Evolutionary conservation across 2,797 vertebrate genomes (phyloP), one percentile per base, ranked within the genome.

Genomic region (Amblyraja radiata): DNA sequence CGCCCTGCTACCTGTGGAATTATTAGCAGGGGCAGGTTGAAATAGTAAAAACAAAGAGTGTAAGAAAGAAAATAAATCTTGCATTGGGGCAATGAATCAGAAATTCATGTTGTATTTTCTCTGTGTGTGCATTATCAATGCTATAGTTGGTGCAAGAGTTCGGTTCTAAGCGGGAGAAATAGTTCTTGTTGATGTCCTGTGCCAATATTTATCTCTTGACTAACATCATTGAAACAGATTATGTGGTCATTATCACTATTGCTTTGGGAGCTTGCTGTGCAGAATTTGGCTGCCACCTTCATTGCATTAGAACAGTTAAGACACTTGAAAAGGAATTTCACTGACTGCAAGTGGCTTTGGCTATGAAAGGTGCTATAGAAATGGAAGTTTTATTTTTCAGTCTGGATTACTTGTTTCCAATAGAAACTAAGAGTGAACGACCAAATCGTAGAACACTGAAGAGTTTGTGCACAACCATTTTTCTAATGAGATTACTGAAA

Each of bases 401-500:
- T 71, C 93, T 94, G 74, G 77, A 18, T 93, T 94, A 94, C 94
- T 94, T 94, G 94, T 94, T 94, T 94, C 94, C 93, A 94, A 93
- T 93, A 94, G 93, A 68, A 58, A 54, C 6, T 2, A 36, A 74
- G 10, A 28, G 14, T 32, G 1, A 71, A 32, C 36, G 1, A 39
- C 36, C 21, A 3, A 63, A 28, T 39, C 21, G 21, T 39, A 91
- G 10, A 39, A 25, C 39, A 7, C 4, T 74, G 32, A 23, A 73
- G 32, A 13, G 32, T 91, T 91, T 28, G 36, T 74, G 63, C 8
- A 39, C 90, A 91, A 73, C 21, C 65, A 32, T 39, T n/a, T 81
- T 81, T 83, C 23, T 83, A 83, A 83, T 83, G 81, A 83, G 18
- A 83, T 39, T 28, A 58, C 21, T 54, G 21, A 74, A 91, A 54